Base-by-base conservation (phyloP, 2,888 invertebrate species). In the Cheilosia pagana region DNA sequence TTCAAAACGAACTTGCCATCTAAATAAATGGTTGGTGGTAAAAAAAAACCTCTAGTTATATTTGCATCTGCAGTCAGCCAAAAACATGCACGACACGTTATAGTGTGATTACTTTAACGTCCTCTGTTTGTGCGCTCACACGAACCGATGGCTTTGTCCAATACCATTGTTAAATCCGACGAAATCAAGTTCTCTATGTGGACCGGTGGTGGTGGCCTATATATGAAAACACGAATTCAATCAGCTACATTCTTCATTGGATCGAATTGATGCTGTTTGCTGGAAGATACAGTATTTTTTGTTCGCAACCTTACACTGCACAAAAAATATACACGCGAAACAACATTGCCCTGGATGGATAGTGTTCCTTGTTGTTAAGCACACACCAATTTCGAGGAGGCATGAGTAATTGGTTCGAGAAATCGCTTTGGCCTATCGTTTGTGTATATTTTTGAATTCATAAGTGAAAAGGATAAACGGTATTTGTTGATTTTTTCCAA, bases 71-170 rank as follows among this genome's bases (percentile, higher is more conserved):
- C 48, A 63, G 45, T 62, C 62, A 62, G 31, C 48, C 31, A 50
- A 50, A 48, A 63, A 63, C 63, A 50, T 50, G 50, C 16, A 63
- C 31, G 48, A 35, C 63, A 63, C 63, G 63, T 63, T 63, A 28
- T 28, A 63, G 50, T 63, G 48, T 31, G 48, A 48, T 48, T 63
- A 63, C 63, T 63, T 35, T n/a, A 50, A 48, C 50, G 21, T 35
- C 8, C 19, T 21, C 21, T 31, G 21, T 10, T 7, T 50, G 48
- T 63, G 50, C 31, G 12, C 21, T 35, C 48, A 35, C 23, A 6
- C 63, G 48, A 35, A 14, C 63, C 48, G 14, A 50, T 63, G 31
- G 35, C n/a, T 35, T 35, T 63, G 35, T 63, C 63, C 48, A 35
- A 63, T 50, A 48, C 50, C 23, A 63, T 50, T 63, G 63, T 63